Base-by-base conservation (phyloP, 2,888 invertebrate genomes). In the Parnassius orleans region DNA sequence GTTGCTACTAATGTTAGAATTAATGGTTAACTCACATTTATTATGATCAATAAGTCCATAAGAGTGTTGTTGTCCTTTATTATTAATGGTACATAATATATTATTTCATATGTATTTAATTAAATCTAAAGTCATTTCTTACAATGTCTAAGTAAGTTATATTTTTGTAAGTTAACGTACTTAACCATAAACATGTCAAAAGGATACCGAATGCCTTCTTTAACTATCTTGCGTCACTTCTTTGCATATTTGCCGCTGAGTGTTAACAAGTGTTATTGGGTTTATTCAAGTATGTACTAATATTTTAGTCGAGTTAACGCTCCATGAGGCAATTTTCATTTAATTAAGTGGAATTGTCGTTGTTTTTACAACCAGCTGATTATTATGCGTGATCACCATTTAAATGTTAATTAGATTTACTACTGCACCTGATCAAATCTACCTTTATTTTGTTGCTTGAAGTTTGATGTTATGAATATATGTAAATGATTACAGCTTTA, bases 381-480 rank as follows among this genome's bases (percentile, higher is more conserved):
- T 87, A 88, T 87, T 87, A 90, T 89, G 87, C 89, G 84, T 90
- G 90, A 80, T 88, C 84, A 90, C 82, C 88, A 90, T 90, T 89
- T 90, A 87, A 87, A 90, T 90, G 90, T 81, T 90, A 90, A 90
- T 90, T 89, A 88, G 80, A 86, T 87, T 87, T 86, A 84, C 81
- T 77, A 73, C 68, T 72, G 74, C 90, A 90, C 85, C 88, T 90
- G 90, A 85, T 80, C 81, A 88, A 85, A 90, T 79, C 64, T 65
- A 65, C 68, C 68, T 7, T 69, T 68, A 69, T 68, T 77, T 72
- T 70, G 74, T 48, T 58, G 50, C 15, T 43, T 53, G n/a, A 41
- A 58, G 42, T 57, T 57, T 48, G 51, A 52, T 43, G 19, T 52
- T 57, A 11, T 33, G 41, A 11, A 61, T 33, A 56, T 52, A 60